These are phyloP conservation scores for Aegotheles bennettii DNA, from an alignment of 2,113 vertebrate species.

Conservation along the genomic window DNA sequence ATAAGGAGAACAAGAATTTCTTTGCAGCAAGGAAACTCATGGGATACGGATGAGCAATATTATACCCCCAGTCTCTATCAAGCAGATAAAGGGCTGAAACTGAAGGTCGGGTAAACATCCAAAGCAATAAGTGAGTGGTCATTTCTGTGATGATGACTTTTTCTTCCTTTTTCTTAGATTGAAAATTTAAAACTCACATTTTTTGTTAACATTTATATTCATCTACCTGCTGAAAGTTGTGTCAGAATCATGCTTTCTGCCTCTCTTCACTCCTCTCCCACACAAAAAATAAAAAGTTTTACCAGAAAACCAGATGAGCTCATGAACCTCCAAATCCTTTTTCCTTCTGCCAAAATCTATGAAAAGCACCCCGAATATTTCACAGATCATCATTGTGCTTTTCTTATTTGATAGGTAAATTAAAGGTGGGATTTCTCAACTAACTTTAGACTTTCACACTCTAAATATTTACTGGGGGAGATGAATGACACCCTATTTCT, in stretches of 20 bases:
- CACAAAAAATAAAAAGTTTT: neutral
- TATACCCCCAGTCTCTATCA: neutral
- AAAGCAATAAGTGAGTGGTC: neutral
- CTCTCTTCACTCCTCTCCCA: neutral
- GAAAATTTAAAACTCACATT: accelerated
- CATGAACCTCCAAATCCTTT: neutral
- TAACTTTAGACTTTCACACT: neutral
- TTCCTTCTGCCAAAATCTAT: neutral
- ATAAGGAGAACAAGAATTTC: neutral
- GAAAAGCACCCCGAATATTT: neutral
- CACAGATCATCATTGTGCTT: neutral
- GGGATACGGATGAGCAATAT: neutral
- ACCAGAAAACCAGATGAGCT: neutral
- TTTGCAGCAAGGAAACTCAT: neutral
- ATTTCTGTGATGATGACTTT: neutral
- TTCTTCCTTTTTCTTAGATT: neutral
- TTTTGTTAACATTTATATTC: neutral
- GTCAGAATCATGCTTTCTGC: accelerated
- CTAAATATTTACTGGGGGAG: neutral
- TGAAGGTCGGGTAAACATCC: neutral
- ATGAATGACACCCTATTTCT: neutral
- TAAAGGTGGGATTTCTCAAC: neutral
- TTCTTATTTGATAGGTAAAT: neutral
- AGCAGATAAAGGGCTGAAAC: neutral
- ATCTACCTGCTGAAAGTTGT: neutral